Evolutionary conservation across 2,797 vertebrate genomes (phyloP), one percentile per base, ranked within the genome.

Genomic region (Sebastolobus alascanus): DNA sequence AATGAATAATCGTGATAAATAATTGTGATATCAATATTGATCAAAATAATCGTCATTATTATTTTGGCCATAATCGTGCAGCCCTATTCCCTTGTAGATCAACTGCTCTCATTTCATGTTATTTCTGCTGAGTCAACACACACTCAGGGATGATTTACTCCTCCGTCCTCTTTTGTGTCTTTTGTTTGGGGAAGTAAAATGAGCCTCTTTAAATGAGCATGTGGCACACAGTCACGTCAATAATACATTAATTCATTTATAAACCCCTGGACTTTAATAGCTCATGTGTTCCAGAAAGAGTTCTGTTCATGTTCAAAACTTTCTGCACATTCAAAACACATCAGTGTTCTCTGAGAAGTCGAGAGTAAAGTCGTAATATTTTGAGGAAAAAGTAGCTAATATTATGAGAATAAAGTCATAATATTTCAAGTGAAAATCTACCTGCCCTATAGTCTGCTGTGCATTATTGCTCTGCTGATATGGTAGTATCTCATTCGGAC

Each of bases 171-270:
- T n/a, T 22, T 55, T 22, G 52, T 55, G 52, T 55, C 52, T 55
- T 55, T 55, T 55, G 9, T 25, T 55, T 22, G 22, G 43, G 43
- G 43, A 18, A 46, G 43, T 46, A 25, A 12, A 40, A 3, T 25
- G 25, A 25, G 25, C 5, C 11, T 56, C 11, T 27, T 56, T 54
- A 22, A 54, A 22, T 54, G 8, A 25, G 54, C 22, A 56, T 56
- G 22, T 25, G 11, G n/a, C 54, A 54, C 52, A 0, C 4, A 0
- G 25, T 55, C 54, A 54, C 4, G 8, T 54, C 20, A 0, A n/a
- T 54, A 20, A 54, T 10, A 54, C 50, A 20, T 50, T 3, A 0
- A 55, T 55, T 22, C 0, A 12, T 55, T 55, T 25, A 25, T 55
- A 54, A 54, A 54, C 18, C 22, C 22, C 54, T 25, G 2, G 22